Conservation (phyloP, 2,888 invertebrate genomes). For the Resseliella maxima region DNA sequence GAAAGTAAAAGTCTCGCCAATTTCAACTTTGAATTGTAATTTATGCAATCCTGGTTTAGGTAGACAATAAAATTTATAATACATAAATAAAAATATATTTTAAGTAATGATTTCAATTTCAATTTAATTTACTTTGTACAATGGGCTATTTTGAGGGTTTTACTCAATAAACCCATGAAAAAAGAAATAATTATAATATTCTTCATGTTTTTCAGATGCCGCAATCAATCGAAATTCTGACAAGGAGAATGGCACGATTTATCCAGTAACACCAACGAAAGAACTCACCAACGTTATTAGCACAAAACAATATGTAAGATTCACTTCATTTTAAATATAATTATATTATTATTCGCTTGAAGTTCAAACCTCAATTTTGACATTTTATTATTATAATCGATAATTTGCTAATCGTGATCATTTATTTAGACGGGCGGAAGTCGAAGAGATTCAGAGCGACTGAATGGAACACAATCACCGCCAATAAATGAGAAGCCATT, state of each 20-base stretch:
- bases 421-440: not conserved
- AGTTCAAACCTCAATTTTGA: no score
- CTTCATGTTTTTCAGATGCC: not conserved
- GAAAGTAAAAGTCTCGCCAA: no score
- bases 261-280: conserved; percentile 18
- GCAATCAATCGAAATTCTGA: conserved; percentile 13
- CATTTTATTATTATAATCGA: not conserved
- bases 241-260: conserved; percentile 11
- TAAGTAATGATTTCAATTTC: not conserved
- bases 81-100: no score
- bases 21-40: no score
- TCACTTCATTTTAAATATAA: not conserved
- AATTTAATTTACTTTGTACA: no score
- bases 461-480: conserved; percentile 18
- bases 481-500: conserved; percentile 9
- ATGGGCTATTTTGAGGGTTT: no score
- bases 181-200: not conserved
- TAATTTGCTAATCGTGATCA: not conserved
- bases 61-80: no score
- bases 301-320: not conserved
- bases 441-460: not conserved
- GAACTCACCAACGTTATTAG: not conserved
- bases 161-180: no score
- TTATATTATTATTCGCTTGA: not conserved
- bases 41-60: no score